Base-by-base conservation (phyloP, 1,140 invertebrate species). In the Belonocnema kinseyi region DNA sequence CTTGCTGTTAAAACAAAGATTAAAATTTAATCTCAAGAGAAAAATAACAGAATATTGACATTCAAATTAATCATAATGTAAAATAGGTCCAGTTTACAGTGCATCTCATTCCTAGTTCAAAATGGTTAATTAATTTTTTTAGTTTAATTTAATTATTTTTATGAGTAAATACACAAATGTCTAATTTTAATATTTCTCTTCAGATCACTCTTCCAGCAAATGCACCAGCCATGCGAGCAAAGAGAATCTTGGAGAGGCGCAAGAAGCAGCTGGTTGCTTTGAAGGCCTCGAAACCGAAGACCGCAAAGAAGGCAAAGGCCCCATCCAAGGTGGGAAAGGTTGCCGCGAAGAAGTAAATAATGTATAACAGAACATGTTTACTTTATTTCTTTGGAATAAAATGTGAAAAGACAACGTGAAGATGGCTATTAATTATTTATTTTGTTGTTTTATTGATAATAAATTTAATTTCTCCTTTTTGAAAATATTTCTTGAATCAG, bases 151-250 rank as follows among this genome's bases (percentile, higher is more conserved):
- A n/a, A n/a, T n/a, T n/a, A n/a, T n/a, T n/a, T n/a, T 66, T 76
- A 74, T 4, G 76, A 75, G 78, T 75, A 54, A n/a, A 17, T 53
- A 75, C 19, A 74, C 54, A 70, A 74, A 50, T 72, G 26, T 72
- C n/a, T 81, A 26, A 40, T 74, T 75, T 77, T 70, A 80, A 51
- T 71, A 77, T 74, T 78, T 50, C 77, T 40, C 85, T 90, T 46
- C 81, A 94, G 94, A 91, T 94, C 33, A 92, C 91, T 71, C 88
- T 94, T 50, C 88, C 93, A 1, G 89, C 89, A 6, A 85, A 77
- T 19, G 82, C 92, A 73, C 86, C 92, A n/a, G 93, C 92, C 0
- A 83, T 93, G n/a, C 92, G 90, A 70, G 90, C 92, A 0, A 86
- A 93, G 56, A 92, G 91, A 73, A 87, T 93, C 12, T 90, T 92